These are phyloP conservation scores for Heliconius ethilla DNA, from an alignment of 2,888 invertebrate species.

Conservation along the genomic window DNA sequence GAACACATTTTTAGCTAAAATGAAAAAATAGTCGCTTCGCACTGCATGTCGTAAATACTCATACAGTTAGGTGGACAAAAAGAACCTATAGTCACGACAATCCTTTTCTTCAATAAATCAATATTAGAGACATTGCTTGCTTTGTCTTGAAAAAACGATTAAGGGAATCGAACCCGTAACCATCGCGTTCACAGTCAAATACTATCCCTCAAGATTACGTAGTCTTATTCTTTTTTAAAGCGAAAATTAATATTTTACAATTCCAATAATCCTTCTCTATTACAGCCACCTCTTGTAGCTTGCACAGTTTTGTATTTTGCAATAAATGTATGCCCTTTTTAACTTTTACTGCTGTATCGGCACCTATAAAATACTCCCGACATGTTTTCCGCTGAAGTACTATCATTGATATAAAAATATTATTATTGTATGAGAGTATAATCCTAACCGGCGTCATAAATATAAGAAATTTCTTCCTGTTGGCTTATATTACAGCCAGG, in stretches of 20 bases:
- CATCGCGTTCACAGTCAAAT: too few relatives aligned
- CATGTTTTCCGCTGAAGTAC: background rate
- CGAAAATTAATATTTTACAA: background rate
- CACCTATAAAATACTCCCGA: constrained; percentile 24
- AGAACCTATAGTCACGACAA: too few relatives aligned
- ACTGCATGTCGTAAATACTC: too few relatives aligned
- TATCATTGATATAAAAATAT: constrained; percentile 20
- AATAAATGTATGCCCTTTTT: constrained; percentile 26
- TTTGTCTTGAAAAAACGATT: too few relatives aligned
- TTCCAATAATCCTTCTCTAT: background rate
- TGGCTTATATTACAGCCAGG: too few relatives aligned
- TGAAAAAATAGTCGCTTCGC: too few relatives aligned
- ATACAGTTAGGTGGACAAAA: too few relatives aligned
- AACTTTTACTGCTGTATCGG: constrained; percentile 24
- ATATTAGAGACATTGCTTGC: too few relatives aligned
- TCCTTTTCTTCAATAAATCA: too few relatives aligned
- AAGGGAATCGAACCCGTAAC: too few relatives aligned
- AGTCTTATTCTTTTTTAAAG: background rate
- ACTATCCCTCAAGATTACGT: too few relatives aligned
- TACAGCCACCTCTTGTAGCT: constrained; percentile 17
- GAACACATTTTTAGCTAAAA: too few relatives aligned
- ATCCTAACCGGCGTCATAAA: background rate
- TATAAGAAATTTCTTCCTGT: background rate
- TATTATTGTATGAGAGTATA: background rate
- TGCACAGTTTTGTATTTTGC: constrained; percentile 13